Base-by-base conservation (phyloP, 2,888 invertebrate species). In the Oscheius sp. region DNA sequence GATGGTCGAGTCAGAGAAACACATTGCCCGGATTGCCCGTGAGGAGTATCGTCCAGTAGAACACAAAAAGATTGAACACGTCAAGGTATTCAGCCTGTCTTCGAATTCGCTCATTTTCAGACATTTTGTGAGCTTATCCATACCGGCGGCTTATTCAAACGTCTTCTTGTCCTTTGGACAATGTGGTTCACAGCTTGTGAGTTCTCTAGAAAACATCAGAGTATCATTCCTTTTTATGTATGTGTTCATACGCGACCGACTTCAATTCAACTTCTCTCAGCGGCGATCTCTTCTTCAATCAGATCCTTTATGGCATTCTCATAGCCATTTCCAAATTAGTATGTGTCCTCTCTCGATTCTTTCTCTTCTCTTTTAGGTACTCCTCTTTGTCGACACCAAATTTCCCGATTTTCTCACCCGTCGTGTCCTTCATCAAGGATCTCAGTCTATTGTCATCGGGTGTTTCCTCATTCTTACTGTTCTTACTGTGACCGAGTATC, bases 211-310 rank as follows among this genome's bases (percentile, higher is more conserved):
- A 3, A 3, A 9, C 9, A 6, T 35, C 3, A 6, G 3, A 6
- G 9, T 35, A 6, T 35, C 5, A 6, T 9, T 35, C 9, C 35
- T 35, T 35, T 35, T 35, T 35, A 35, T 49, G 81, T 6, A 77
- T 85, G 59, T 87, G 85, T 69, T 85, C 87, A 29, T 87, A 86
- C 73, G 86, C 87, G 1, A 86, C 80, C 46, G 87, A 87, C 61
- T 70, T 87, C 53, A 85, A 88, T 68, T 86, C 86, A 18, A 83
- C 81, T 41, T 80, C 81, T 12, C 81, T 87, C 58, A 77, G 79
- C 45, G 87, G 87, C n/a, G 79, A 87, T 68, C 75, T 87, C 49
- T 87, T 78, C 70, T 41, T 84, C 73, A 87, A 88, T 72, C 87
- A 87, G 74, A 76, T 86, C 41, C 78, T 87, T 13, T 85, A 88